These are phyloP conservation scores for Meandrusa payeni DNA, from an alignment of 2,888 invertebrate genomes.

Conservation along the genomic window DNA sequence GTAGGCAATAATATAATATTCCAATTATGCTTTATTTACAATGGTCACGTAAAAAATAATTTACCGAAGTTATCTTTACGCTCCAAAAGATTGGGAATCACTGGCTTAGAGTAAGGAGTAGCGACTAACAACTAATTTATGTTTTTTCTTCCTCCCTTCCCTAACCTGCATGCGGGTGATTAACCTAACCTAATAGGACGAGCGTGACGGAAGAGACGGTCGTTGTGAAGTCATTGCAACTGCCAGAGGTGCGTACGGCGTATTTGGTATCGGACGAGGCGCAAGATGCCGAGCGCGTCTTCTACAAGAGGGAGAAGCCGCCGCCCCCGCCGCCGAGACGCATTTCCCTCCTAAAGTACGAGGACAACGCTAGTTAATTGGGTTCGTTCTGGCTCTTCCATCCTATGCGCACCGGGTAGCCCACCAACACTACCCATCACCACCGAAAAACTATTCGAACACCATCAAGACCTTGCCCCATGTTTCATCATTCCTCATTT, in stretches of 20 bases:
- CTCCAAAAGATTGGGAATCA: slow-evolving; percentile 7
- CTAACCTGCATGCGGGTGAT: slow-evolving; percentile 61
- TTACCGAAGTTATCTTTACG: too few relatives aligned
- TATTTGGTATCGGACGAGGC: slow-evolving; percentile 44
- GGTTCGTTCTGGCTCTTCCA: slow-evolving; percentile 50
- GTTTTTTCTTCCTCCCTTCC: slow-evolving; percentile 32
- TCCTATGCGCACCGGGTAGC: slow-evolving; percentile 35
- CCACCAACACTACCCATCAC: slow-evolving; percentile 28
- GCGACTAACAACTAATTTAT: slow-evolving; percentile 32
- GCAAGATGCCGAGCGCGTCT: slow-evolving; percentile 31
- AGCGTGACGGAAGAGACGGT: slow-evolving; percentile 61
- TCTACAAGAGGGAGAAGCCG: slow-evolving; percentile 47
- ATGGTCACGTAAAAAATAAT: too few relatives aligned
- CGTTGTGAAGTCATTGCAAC: slow-evolving; percentile 56
- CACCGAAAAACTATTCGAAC: slow-evolving; percentile 10
- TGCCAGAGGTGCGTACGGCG: slow-evolving; percentile 63
- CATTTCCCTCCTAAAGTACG: slow-evolving; percentile 60
- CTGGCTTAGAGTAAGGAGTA: slow-evolving; percentile 16
- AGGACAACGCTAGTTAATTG: slow-evolving; percentile 44
- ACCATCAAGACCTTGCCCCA: slow-evolving; percentile 12
- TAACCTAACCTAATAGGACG: slow-evolving; percentile 44
- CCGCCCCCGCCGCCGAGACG: slow-evolving; percentile 68
- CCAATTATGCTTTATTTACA: too few relatives aligned
- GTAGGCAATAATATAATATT: too few relatives aligned
- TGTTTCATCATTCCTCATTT: slow-evolving; percentile 22